phyloP scores from a whole-genome alignment of 1,140 invertebrate species.

The Euschistus heros region DNA sequence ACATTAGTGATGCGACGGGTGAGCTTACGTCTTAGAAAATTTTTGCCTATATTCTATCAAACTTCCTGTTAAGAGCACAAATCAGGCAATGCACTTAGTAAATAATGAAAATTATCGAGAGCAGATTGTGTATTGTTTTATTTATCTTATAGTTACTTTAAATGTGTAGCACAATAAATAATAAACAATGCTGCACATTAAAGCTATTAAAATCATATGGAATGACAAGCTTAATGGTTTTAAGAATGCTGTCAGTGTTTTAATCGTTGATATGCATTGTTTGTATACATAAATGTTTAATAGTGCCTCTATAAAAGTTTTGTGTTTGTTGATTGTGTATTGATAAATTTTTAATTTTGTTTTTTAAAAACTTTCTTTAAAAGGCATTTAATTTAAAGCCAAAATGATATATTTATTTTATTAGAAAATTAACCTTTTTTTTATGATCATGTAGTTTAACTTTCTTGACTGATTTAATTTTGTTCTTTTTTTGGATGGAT shows the following conservation, averaged over 20 bases:
- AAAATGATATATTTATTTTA: too few relatives aligned
- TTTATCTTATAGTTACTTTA: neutral
- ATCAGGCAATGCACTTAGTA: neutral
- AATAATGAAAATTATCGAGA: neutral
- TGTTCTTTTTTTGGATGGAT: conserved; percentile 24
- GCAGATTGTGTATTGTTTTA: conserved; percentile 4
- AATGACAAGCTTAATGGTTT: conserved; percentile 11
- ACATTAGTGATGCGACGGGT: conserved; percentile 85
- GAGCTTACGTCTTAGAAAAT: conserved; percentile 37
- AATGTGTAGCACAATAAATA: conserved; percentile 4
- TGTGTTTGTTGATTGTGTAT: conserved; percentile 18
- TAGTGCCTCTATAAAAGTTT: conserved; percentile 11
- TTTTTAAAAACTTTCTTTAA: conserved; percentile 32
- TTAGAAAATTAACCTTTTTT: conserved; percentile 33
- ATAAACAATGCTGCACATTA: conserved; percentile 3
- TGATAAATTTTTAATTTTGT: conserved; percentile 18
- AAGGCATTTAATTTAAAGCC: conserved; percentile 30
- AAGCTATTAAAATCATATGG: neutral
- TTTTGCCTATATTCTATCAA: neutral
- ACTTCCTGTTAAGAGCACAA: neutral
- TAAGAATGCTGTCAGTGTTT: conserved; percentile 21
- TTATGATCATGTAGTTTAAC: conserved; percentile 33
- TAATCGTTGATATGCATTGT: conserved; percentile 10
- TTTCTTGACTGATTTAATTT: conserved; percentile 18
- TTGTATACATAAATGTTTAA: conserved; percentile 7